phyloP scores from a whole-genome alignment of 2,113 vertebrate species.

The Willisornis vidua region DNA sequence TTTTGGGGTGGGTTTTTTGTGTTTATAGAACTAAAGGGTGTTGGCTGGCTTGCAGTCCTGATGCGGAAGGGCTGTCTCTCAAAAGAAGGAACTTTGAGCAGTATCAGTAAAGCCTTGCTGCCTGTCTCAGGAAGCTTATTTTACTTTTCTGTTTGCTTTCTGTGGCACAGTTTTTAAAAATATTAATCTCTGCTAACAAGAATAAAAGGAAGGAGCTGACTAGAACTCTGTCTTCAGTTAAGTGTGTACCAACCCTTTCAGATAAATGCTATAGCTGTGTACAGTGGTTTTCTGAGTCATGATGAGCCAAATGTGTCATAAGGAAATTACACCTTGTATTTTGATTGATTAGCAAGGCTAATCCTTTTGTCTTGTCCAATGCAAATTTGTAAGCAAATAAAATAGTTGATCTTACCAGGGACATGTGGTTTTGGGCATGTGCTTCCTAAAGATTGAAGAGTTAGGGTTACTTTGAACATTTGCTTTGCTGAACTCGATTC shows the following conservation, averaged over 20 bases:
- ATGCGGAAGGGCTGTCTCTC: neutral
- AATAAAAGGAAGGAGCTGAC: neutral
- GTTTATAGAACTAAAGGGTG: neutral
- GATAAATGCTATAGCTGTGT: neutral
- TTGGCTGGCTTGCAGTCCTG: neutral
- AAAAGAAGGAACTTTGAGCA: neutral
- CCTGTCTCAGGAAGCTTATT: neutral
- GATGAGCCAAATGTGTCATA: neutral
- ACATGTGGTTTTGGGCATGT: accelerated
- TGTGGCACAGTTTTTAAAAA: neutral
- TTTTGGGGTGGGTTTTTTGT: neutral
- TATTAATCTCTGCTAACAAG: neutral
- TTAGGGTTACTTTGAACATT: neutral
- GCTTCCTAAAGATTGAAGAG: neutral
- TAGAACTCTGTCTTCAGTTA: neutral
- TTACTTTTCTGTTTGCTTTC: neutral
- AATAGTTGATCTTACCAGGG: neutral
- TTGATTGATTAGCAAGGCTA: neutral
- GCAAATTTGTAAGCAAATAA: neutral
- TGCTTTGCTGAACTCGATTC: neutral
- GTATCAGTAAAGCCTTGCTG: neutral
- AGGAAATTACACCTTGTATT: neutral
- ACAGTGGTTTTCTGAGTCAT: neutral
- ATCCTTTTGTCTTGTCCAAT: neutral
- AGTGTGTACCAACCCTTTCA: neutral